These are phyloP conservation scores for Neuroterus valhalla DNA, from an alignment of 1,140 invertebrate genomes.

Conservation along the genomic window DNA sequence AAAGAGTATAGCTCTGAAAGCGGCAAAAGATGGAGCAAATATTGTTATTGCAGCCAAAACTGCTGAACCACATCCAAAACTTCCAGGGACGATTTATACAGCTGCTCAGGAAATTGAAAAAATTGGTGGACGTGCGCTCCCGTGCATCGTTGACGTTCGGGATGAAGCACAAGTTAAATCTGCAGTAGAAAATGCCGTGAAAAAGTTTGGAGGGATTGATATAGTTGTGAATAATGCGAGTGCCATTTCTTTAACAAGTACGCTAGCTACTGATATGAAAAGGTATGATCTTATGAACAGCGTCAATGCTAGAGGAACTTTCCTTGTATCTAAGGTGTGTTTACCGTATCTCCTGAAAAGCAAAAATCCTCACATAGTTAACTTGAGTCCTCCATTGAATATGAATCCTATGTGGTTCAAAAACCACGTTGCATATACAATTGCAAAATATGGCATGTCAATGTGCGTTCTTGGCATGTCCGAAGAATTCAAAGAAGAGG, in stretches of 20 bases:
- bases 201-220: slow-evolving; percentile 97
- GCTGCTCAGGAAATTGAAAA: slow-evolving; percentile 97
- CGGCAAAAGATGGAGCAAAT: slow-evolving; percentile 95
- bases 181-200: slow-evolving; percentile 91
- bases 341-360: slow-evolving; percentile 93
- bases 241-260: slow-evolving; percentile 94
- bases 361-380: slow-evolving; percentile 96
- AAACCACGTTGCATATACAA: slow-evolving; percentile 96
- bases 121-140: slow-evolving; percentile 91
- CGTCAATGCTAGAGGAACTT: slow-evolving; percentile 94
- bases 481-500: slow-evolving; percentile 89
- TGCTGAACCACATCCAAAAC: slow-evolving; percentile 95
- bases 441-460: slow-evolving; percentile 99
- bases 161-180: slow-evolving; percentile 88
- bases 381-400: slow-evolving; percentile 95
- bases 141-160: slow-evolving; percentile 95
- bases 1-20: slow-evolving; percentile 96
- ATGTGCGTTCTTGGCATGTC: slow-evolving; percentile 98
- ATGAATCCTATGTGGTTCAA: slow-evolving; percentile 94
- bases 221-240: slow-evolving; percentile 97
- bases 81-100: slow-evolving; percentile 98
- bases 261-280: slow-evolving; percentile 94
- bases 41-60: slow-evolving; percentile 97
- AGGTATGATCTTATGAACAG: slow-evolving; percentile 95
- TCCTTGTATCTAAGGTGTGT: slow-evolving; percentile 94